Percentiles rank a stretch among this genome's conserved stretches.
phyloP scores from a whole-genome alignment of 2,888 invertebrate species.

The Nymphalis urticae region DNA sequence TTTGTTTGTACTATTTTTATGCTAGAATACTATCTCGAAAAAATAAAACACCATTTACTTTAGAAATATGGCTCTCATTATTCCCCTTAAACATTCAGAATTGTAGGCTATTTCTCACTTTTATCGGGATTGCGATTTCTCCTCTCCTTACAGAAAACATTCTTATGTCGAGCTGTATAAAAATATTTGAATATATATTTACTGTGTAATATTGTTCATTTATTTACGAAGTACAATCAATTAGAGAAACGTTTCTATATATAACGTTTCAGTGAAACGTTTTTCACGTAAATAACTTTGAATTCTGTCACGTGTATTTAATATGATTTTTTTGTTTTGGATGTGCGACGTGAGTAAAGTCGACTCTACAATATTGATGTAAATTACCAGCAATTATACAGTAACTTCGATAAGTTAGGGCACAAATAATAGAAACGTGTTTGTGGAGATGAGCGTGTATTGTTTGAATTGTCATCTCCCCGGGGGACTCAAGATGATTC shows the following conservation, averaged over 20 bases:
- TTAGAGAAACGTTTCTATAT: no score
- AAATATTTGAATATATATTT: neutral
- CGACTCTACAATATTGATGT: neutral
- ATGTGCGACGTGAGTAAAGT: neutral
- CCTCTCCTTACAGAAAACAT: slow-evolving; percentile 14
- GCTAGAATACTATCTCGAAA: slow-evolving; percentile 17
- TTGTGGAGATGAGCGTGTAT: neutral
- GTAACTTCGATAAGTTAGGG: slow-evolving; percentile 3
- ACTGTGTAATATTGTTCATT: neutral
- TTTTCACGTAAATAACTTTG: no score
- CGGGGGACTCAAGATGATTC: neutral
- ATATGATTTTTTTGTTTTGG: no score
- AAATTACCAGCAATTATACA: neutral
- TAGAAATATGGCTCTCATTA: slow-evolving; percentile 32
- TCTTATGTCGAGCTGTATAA: neutral
- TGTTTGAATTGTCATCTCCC: slow-evolving; percentile 10
- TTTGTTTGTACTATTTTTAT: neutral
- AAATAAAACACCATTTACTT: slow-evolving; percentile 28
- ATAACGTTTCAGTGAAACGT: no score
- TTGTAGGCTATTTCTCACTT: slow-evolving; percentile 31
- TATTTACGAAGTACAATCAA: neutral
- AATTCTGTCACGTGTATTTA: no score
- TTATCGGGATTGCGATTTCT: slow-evolving; percentile 24
- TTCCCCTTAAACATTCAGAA: slow-evolving; percentile 30
- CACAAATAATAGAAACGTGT: neutral